Base-by-base conservation (phyloP, 1,140 invertebrate genomes). In the Caerostris darwini region DNA sequence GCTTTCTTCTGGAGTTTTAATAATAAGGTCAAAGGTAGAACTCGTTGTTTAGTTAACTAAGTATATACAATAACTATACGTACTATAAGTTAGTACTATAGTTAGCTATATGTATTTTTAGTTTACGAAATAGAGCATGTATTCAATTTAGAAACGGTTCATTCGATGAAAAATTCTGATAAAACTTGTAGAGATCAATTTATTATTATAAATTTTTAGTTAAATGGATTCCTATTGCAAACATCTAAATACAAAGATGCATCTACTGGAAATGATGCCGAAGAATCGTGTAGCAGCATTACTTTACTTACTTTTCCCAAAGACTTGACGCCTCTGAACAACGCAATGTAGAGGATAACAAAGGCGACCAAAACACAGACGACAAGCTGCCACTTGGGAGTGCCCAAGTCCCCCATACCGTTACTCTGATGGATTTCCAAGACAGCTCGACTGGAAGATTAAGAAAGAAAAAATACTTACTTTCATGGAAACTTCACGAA, bases 241-340 rank as follows among this genome's bases (percentile, higher is more conserved):
- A 64, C 61, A 10, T 64, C 61, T 64, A 64, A 64, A 64, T 7
- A 17, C 61, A 64, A 34, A 34, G 7, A 64, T 64, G 61, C 2
- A 64, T 64, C 61, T 17, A 64, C 34, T 34, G 34, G 34, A 34
- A 34, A 34, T 34, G n/a, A n/a, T 59, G 58, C 58, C 58, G 8
- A 59, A 59, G 58, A 59, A 59, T n/a, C n/a, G 17, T 64, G 17
- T 34, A 57, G n/a, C 5, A 83, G 5, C 61, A 7, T 50, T 85
- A 58, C 81, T 56, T 56, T 0, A 83, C 94, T 93, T 93, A 94
- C 95, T 94, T 97, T 96, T 95, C 97, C 96, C 57, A 96, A 96
- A 90, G 96, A 96, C 95, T 97, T 97, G 64, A 97, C 96, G 81
- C 97, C 96, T 95, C 97, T 97, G 95, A 97, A 97, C 69, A 97